These are phyloP conservation scores for Steinernema scapterisci DNA, from an alignment of 2,888 invertebrate genomes.

Conservation along the genomic window DNA sequence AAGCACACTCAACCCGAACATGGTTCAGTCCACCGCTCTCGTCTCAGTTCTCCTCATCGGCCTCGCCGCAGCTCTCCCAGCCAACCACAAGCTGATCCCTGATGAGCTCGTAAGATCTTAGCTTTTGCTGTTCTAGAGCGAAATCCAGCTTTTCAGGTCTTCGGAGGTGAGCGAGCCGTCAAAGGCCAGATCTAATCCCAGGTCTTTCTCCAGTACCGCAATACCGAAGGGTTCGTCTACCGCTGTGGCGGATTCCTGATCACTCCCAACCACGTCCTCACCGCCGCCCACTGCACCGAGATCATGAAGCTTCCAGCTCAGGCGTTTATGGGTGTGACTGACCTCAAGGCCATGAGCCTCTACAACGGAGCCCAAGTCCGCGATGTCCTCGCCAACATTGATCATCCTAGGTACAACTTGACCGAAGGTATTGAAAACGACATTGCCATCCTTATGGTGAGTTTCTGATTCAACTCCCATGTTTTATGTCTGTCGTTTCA, in stretches of 20 bases:
- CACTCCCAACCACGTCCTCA: neutral
- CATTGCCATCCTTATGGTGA: neutral
- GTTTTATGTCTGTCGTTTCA: neutral
- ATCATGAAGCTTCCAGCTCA: neutral
- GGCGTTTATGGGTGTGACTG: no score
- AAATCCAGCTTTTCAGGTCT: neutral
- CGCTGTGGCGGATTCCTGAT: neutral
- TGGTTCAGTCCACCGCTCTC: no score
- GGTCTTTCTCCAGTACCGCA: neutral
- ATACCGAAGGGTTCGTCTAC: neutral
- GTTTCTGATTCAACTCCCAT: neutral
- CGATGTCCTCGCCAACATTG: neutral
- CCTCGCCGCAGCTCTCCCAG: no score
- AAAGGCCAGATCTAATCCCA: neutral
- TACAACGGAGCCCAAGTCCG: neutral
- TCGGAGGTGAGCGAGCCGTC: neutral
- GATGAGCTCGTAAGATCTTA: no score
- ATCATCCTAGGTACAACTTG: neutral
- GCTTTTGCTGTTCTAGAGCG: no score
- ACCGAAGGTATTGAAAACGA: neutral
- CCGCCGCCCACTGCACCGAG: neutral
- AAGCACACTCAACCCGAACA: no score
- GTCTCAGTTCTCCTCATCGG: no score
- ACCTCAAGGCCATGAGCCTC: no score
- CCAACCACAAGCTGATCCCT: no score